Evolutionary conservation across 2,113 vertebrate genomes (phyloP).

Genomic region (Calypte anna): DNA sequence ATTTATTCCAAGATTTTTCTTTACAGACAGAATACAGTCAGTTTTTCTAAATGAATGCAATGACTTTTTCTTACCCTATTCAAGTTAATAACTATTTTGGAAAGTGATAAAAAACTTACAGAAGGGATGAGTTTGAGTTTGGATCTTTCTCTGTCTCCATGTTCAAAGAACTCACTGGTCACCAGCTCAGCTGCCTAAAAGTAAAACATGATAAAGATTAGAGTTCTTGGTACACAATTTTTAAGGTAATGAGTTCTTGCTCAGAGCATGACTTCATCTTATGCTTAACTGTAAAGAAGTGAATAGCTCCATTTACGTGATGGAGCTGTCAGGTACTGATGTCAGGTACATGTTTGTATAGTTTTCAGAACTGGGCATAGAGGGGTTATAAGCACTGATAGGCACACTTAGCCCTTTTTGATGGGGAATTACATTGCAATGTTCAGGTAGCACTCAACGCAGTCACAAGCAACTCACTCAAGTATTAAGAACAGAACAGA

Average conservation of each 20-base stretch:
- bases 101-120: conserved; percentile 79
- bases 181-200: conserved; percentile 97
- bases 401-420: background rate
- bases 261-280: background rate
- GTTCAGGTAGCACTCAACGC: background rate
- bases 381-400: background rate
- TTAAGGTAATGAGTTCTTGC: background rate
- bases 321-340: too few relatives aligned
- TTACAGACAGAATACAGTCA: background rate
- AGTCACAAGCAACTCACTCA: background rate
- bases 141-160: conserved; percentile 95
- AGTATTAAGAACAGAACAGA: background rate
- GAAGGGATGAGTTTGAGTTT: conserved; percentile 98
- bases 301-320: background rate
- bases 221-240: background rate
- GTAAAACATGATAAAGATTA: background rate
- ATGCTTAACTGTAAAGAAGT: background rate
- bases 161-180: conserved; percentile 98
- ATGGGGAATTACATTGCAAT: background rate
- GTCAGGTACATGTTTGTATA: background rate
- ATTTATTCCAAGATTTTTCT: background rate
- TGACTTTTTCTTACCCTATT: background rate
- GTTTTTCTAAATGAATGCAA: background rate
- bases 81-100: background rate
- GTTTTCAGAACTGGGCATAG: background rate